A percentile compares a stretch with the other conserved stretches of the same genome.
Evolutionary conservation across 2,797 vertebrate genomes (phyloP).

Genomic region (Rhincodon typus): DNA sequence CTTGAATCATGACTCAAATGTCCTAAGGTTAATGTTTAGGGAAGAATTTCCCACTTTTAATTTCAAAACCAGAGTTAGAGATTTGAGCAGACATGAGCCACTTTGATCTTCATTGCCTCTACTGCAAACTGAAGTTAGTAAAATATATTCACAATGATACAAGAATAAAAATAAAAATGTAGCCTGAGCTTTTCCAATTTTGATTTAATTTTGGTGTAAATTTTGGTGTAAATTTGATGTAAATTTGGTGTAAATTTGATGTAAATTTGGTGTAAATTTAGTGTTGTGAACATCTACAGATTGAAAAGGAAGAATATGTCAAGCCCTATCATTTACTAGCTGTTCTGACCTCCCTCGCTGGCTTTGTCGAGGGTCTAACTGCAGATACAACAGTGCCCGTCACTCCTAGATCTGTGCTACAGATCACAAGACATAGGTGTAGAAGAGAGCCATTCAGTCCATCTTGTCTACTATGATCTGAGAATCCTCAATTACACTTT

Average conservation of each 20-base stretch:
- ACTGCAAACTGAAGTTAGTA: not conserved
- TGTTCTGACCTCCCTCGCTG: too few relatives aligned
- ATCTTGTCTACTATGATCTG: too few relatives aligned
- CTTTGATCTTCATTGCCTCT: not conserved
- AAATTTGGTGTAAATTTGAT: too few relatives aligned
- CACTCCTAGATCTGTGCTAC: too few relatives aligned
- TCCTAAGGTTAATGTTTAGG: not conserved
- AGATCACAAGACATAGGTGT: too few relatives aligned
- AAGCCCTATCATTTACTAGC: too few relatives aligned
- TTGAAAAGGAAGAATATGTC: not conserved
- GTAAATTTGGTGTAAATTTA: not conserved
- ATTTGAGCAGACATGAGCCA: not conserved
- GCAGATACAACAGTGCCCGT: too few relatives aligned
- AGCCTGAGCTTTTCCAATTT: not conserved
- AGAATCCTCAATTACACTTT: too few relatives aligned
- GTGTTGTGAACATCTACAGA: not conserved
- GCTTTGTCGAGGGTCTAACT: too few relatives aligned
- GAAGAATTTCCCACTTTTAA: not conserved
- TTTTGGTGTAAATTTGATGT: too few relatives aligned
- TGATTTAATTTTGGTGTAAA: not conserved
- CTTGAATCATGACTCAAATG: not conserved
- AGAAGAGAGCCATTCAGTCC: too few relatives aligned
- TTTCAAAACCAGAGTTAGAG: not conserved
- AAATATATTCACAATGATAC: not conserved
- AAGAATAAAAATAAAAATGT: not conserved